Evolutionary conservation across 2,797 vertebrate genomes (phyloP), one percentile per base, ranked within the genome.

Genomic region (Novumbra hubbsi): DNA sequence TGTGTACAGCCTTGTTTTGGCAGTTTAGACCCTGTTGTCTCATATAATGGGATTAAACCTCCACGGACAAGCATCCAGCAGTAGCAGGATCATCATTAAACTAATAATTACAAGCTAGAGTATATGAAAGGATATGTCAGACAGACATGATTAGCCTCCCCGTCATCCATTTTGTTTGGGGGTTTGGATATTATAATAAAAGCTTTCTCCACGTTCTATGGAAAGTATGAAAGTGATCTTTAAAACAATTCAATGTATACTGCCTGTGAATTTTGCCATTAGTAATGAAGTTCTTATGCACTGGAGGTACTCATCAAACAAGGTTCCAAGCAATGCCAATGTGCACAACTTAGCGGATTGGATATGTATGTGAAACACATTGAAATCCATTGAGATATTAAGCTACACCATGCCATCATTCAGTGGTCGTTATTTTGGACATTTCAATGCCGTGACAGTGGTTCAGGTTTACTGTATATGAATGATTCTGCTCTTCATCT

Each of bases 61-160:
- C 55, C 55, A 60, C 24, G 55, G 55, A 27, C n/a, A 60, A 24
- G n/a, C 55, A 60, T 60, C 21, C 55, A 60, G 55, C 55, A 60
- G 55, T 24, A 60, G 55, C 21, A 45, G 41, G 8, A 45, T 14
- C 41, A 24, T 60, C 55, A 60, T 60, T 60, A 14, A 60, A 60
- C 55, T 60, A 60, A 24, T 60, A 60, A 60, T 60, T 60, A 60
- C 55, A 24, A 24, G 55, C 55, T 24, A 60, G 21, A 60, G 55
- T 60, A 60, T 60, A 24, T 60, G 55, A 60, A 60, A 60, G 55
- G 55, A 60, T 24, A 24, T 60, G 55, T 60, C 55, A 60, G n/a
- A 60, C 55, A 60, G 55, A 24, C 21, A 24, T 24, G 55, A 4
- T 27, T 60, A 60, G 21, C 55, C 21, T 60, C 24, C 55, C 24